Percentiles rank a stretch among this genome's conserved stretches.
These are phyloP conservation scores for Phallusia fumigata DNA, from an alignment of 23 tunicate genomes.

Conservation along the genomic window DNA sequence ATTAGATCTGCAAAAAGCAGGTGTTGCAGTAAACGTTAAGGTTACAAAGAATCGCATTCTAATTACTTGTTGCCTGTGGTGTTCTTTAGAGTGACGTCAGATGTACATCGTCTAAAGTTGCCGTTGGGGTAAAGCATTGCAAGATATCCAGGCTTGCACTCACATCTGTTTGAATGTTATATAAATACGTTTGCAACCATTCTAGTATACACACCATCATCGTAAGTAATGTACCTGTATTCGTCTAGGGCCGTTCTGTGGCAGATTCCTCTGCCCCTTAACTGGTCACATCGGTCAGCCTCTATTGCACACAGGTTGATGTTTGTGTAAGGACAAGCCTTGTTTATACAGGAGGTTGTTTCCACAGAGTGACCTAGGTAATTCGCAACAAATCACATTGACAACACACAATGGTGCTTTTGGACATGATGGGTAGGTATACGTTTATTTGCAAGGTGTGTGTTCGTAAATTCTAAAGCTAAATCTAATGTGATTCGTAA, in stretches of 20 bases:
- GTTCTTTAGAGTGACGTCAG: background rate
- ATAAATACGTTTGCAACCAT: too few relatives aligned
- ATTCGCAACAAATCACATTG: too few relatives aligned
- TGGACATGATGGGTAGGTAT: too few relatives aligned
- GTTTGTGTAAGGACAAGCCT: constrained; percentile 45
- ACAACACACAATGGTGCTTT: too few relatives aligned
- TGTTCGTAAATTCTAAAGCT: too few relatives aligned
- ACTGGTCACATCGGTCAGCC: constrained; percentile 72
- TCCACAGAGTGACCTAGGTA: constrained; percentile 23
- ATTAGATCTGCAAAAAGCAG: background rate
- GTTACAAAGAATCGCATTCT: background rate
- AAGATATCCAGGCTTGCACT: constrained; percentile 44
- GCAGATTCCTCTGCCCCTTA: constrained; percentile 58
- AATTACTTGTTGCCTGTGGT: too few relatives aligned
- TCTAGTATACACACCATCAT: background rate
- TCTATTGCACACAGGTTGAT: constrained; percentile 24
- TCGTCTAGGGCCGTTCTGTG: constrained; percentile 11
- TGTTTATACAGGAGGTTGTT: constrained; percentile 17
- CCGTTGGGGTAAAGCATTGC: constrained; percentile 29
- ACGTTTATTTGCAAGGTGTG: too few relatives aligned
- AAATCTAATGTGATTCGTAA: too few relatives aligned
- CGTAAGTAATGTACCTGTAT: constrained; percentile 8
- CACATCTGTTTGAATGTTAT: constrained; percentile 29
- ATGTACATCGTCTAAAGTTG: constrained; percentile 28
- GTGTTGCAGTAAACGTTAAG: background rate